Conservation (phyloP, 2,797 vertebrate species). For the Lutjanus campechanus region DNA sequence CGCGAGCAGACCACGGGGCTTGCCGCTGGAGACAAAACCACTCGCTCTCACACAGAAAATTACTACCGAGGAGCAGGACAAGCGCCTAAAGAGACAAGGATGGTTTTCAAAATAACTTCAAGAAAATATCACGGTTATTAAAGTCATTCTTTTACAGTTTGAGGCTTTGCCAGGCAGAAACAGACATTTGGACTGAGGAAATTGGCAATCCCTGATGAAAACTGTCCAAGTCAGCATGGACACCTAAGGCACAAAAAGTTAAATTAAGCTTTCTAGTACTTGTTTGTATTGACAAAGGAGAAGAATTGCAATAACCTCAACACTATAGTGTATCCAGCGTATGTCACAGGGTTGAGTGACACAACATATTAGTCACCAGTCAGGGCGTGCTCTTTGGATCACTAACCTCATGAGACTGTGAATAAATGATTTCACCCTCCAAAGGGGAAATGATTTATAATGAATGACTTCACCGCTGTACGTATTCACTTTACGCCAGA, state of each 20-base stretch:
- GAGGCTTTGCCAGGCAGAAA: slow-evolving; percentile 37
- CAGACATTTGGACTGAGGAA: slow-evolving; percentile 30
- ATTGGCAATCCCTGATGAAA: slow-evolving; percentile 37
- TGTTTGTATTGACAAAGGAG: slow-evolving; percentile 37
- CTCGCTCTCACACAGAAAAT: slow-evolving; percentile 57
- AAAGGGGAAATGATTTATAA: slow-evolving; percentile 72
- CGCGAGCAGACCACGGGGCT: slow-evolving; percentile 74
- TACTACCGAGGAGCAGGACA: slow-evolving; percentile 45
- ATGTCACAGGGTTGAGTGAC: slow-evolving; percentile 62
- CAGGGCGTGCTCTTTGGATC: slow-evolving; percentile 67
- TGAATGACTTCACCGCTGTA: slow-evolving; percentile 64
- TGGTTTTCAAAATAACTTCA: slow-evolving; percentile 64
- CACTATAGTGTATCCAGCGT: slow-evolving; percentile 30
- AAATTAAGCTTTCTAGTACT: slow-evolving; percentile 23
- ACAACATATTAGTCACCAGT: slow-evolving; percentile 77
- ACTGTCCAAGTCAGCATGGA: neutral
- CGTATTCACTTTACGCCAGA: slow-evolving; percentile 55
- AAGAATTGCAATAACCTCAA: slow-evolving; percentile 34
- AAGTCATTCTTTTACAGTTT: slow-evolving; percentile 49
- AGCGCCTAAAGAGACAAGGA: slow-evolving; percentile 60
- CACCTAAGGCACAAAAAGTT: slow-evolving; percentile 25
- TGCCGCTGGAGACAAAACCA: slow-evolving; percentile 57
- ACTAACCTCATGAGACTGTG: slow-evolving; percentile 63
- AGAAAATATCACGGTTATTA: slow-evolving; percentile 56
- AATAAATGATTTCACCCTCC: slow-evolving; percentile 73